Percentiles rank a stretch among this genome's conserved stretches.
Conservation (phyloP, 1,140 invertebrate species). For the Platorchestia sp. region DNA sequence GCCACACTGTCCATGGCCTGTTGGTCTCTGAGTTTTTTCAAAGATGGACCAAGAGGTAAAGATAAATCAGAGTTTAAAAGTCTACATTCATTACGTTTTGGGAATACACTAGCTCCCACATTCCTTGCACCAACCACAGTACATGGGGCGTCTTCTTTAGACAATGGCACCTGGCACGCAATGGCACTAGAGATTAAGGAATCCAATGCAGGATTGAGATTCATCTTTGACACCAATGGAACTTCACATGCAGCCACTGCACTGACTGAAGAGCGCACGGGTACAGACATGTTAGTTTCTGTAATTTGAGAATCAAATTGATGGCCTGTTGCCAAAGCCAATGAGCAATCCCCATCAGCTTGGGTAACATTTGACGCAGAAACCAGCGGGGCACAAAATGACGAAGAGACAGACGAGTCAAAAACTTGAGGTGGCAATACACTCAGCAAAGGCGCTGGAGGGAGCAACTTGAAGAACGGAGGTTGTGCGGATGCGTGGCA, state of each 20-base stretch:
- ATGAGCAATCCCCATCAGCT: not conserved
- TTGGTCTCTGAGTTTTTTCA: not conserved
- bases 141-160: not conserved
- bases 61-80: not conserved
- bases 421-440: not conserved
- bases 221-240: not conserved
- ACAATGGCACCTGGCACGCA: not conserved
- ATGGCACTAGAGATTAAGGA: not conserved
- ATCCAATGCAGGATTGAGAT: not conserved
- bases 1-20: not conserved
- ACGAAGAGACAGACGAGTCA: not conserved
- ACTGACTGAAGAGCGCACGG: not conserved
- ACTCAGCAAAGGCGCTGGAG: not conserved
- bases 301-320: not conserved
- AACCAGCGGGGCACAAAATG: not conserved
- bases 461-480: not conserved
- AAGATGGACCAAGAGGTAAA: not conserved
- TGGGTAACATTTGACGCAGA: not conserved
- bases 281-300: not conserved
- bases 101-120: not conserved
- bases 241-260: not conserved
- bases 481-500: not conserved
- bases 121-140: not conserved
- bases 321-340: not conserved
- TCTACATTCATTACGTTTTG: not conserved